Evolutionary conservation across 2,888 invertebrate genomes (phyloP).

Genomic region (Mellilla xanthometata): DNA sequence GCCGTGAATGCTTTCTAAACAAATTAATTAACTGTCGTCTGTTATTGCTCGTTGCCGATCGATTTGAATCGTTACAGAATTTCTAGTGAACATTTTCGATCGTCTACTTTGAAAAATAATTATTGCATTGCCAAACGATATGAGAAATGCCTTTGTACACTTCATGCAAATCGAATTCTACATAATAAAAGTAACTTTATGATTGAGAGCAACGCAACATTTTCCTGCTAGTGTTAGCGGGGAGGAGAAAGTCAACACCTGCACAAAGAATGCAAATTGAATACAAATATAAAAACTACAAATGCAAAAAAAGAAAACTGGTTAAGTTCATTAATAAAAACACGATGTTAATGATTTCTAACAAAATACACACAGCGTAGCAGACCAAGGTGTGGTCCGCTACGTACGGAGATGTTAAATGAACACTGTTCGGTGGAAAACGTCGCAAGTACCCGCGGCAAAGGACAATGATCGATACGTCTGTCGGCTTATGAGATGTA

Average conservation of each 20-base stretch:
- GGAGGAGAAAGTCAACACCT: conserved; percentile 80
- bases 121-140: conserved; percentile 57
- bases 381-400: conserved; percentile 57
- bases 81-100: conserved; percentile 13
- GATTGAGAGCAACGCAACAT: conserved; percentile 78
- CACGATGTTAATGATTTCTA: conserved; percentile 68
- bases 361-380: conserved; percentile 55
- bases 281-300: conserved; percentile 76
- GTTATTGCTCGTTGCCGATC: conserved; percentile 31
- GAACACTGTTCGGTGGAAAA: conserved; percentile 63
- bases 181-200: conserved; percentile 49
- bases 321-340: conserved; percentile 66
- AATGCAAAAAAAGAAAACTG: conserved; percentile 73
- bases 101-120: conserved; percentile 19
- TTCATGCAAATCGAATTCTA: conserved; percentile 63
- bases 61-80: conserved; percentile 35
- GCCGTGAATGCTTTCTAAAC: conserved; percentile 63
- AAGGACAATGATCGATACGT: conserved; percentile 29
- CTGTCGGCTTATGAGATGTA: conserved; percentile 42
- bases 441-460: conserved; percentile 63
- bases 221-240: conserved; percentile 81
- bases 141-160: conserved; percentile 66
- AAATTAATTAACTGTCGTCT: conserved; percentile 65
- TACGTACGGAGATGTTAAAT: conserved; percentile 48
- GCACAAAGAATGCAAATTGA: conserved; percentile 79